phyloP scores from a whole-genome alignment of 1,140 invertebrate genomes.

The Ostrea edulis region DNA sequence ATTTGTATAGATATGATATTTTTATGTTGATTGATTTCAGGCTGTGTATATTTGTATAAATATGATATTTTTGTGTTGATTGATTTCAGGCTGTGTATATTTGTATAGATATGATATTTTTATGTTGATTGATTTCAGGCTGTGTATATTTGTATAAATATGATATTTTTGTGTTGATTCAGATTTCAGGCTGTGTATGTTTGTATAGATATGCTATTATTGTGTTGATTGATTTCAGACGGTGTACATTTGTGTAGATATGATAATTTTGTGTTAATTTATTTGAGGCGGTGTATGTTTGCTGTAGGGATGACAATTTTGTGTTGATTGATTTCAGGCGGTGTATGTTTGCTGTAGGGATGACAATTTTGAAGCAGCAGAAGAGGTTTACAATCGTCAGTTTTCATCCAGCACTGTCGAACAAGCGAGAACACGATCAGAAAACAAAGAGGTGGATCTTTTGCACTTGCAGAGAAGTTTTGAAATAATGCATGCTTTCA shows the following conservation, averaged over 20 bases:
- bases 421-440: not conserved
- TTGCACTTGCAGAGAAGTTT: not conserved
- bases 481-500: not conserved
- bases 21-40: too few relatives aligned
- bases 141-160: too few relatives aligned
- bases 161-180: too few relatives aligned
- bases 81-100: too few relatives aligned
- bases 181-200: too few relatives aligned
- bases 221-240: too few relatives aligned
- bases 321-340: not conserved
- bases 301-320: slow-evolving; percentile 11
- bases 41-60: too few relatives aligned
- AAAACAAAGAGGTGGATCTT: not conserved
- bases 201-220: too few relatives aligned
- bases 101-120: too few relatives aligned
- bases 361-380: not conserved
- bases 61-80: too few relatives aligned
- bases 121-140: too few relatives aligned
- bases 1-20: too few relatives aligned
- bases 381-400: slow-evolving; percentile 6
- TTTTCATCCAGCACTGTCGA: not conserved
- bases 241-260: not conserved
- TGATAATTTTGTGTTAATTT: not conserved
- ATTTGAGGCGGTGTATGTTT: not conserved
- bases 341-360: slow-evolving; percentile 10